Base-by-base conservation (phyloP, 1,140 invertebrate genomes). In the Zaprionus capensis region DNA sequence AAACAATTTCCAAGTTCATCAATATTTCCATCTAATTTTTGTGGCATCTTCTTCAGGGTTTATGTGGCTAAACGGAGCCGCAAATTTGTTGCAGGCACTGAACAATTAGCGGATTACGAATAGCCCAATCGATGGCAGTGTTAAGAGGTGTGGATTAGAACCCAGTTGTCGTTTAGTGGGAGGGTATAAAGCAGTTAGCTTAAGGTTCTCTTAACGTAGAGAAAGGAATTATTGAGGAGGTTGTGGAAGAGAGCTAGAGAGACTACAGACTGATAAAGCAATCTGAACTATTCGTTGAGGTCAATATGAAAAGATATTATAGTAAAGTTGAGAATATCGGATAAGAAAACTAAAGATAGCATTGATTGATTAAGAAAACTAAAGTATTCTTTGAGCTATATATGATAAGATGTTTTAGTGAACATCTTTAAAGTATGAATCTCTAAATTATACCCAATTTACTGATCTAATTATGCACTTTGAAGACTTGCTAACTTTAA, bases 1-100 rank as follows among this genome's bases (percentile, higher is more conserved):
- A 75, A 61, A 76, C 68, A 71, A 71, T 57, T 69, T 20, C 61
- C 53, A 71, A 76, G 73, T 65, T 72, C 74, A 76, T 76, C 74
- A 76, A 76, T 72, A 72, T 76, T 76, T 71, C 57, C 38, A 72
- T 61, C 22, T 66, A 63, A 75, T 62, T 63, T 69, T 68, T 62
- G 44, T 68, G 71, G 71, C 26, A 46, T 73, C 69, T 22, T 71
- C 20, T n/a, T 17, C 22, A n/a, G 24, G 22, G 17, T 74, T 74
- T 57, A 46, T 75, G 67, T 65, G 44, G 58, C 6, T 7, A 44
- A 7, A n/a, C 6, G n/a, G n/a, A 17, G 51, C 44, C 51, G 61
- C 17, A 34, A 65, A 71, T 71, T 55, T 67, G 44, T 75, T 59
- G 31, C 61, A 53, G 57, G 61, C 73, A 53, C 26, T 72, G 17